phyloP scores from a whole-genome alignment of 2,888 invertebrate genomes.

The Chrysodeixis includens region DNA sequence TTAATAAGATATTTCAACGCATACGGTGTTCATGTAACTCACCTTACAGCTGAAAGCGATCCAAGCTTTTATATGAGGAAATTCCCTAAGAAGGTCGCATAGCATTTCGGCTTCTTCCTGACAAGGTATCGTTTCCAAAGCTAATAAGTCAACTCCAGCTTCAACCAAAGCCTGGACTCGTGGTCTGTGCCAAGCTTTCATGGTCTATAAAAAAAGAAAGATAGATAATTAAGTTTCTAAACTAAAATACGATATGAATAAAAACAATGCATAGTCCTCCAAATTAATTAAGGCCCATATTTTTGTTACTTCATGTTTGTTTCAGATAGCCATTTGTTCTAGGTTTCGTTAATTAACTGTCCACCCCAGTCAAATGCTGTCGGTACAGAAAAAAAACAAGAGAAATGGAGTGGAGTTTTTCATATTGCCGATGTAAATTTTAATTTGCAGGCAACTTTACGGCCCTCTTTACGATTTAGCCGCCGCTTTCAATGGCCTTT shows the following conservation, averaged over 20 bases:
- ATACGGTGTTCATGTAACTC: constrained; percentile 34
- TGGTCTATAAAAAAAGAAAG: constrained; percentile 73
- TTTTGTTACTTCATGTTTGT: constrained; percentile 70
- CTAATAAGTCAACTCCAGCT: constrained; percentile 95
- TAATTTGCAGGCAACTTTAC: constrained; percentile 88
- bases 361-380: constrained; percentile 82
- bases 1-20: neutral
- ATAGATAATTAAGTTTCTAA: constrained; percentile 9
- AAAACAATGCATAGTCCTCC: constrained; percentile 42
- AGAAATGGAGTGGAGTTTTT: constrained; percentile 83
- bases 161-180: constrained; percentile 94
- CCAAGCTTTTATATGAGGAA: constrained; percentile 95
- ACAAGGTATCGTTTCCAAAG: constrained; percentile 97
- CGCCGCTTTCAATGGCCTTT: constrained; percentile 84
- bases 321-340: constrained; percentile 79
- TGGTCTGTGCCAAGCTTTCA: constrained; percentile 95
- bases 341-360: constrained; percentile 86
- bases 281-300: constrained; percentile 59
- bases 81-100: constrained; percentile 93
- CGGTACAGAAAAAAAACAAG: constrained; percentile 78
- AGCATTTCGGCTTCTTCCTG: constrained; percentile 95
- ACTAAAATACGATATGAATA: constrained; percentile 28
- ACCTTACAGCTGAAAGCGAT: constrained; percentile 96
- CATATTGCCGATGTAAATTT: constrained; percentile 88
- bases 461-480: constrained; percentile 87